These are phyloP conservation scores for Caerostris darwini DNA, from an alignment of 1,140 invertebrate species.

Conservation along the genomic window DNA sequence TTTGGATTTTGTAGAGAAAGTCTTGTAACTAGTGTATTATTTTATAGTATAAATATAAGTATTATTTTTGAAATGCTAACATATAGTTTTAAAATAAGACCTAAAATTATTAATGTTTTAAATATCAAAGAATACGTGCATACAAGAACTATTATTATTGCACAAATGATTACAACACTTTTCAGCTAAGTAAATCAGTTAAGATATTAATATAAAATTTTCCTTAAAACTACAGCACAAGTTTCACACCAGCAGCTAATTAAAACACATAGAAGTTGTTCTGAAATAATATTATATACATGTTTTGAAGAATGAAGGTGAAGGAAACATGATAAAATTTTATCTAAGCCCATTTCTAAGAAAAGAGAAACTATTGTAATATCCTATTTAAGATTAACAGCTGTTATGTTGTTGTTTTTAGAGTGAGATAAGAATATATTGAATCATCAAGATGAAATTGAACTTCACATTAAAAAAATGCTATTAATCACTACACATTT, in stretches of 20 bases:
- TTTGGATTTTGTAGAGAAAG: no score
- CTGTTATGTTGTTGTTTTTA: not conserved
- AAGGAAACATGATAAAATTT: constrained; percentile 16
- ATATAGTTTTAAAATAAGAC: not conserved
- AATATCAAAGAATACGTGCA: not conserved
- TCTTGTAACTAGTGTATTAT: not conserved
- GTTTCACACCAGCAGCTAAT: constrained; percentile 55
- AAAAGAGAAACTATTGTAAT: constrained; percentile 27
- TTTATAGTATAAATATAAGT: not conserved
- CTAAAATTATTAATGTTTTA: not conserved
- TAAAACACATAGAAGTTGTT: constrained; percentile 58
- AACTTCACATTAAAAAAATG: not conserved
- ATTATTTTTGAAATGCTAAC: not conserved
- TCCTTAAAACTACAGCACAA: constrained; percentile 19
- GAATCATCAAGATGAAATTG: not conserved
- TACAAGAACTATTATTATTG: not conserved
- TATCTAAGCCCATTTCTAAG: constrained; percentile 21
- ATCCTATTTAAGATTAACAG: not conserved
- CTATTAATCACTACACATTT: constrained; percentile 43
- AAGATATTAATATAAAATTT: constrained; percentile 30
- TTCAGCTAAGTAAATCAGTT: not conserved
- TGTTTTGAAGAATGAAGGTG: constrained; percentile 17
- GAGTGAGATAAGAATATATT: constrained; percentile 24
- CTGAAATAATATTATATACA: constrained; percentile 37
- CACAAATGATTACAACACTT: not conserved